phyloP scores from a whole-genome alignment of 1,140 invertebrate species.

The Sarcophaga bullata region DNA sequence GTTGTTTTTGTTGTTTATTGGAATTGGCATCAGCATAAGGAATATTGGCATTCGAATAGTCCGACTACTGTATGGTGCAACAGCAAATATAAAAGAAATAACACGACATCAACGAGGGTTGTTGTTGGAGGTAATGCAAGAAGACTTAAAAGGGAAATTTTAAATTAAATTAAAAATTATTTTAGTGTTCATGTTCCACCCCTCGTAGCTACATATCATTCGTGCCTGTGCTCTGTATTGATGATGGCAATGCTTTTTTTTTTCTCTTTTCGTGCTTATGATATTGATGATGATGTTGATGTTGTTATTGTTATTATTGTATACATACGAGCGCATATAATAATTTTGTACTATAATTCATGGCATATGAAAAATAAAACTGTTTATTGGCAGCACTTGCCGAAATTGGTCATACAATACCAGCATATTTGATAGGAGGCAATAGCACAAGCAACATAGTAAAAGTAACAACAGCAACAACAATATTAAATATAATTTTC shows the following conservation, averaged over 20 bases:
- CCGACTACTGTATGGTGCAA: neutral
- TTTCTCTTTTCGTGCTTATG: neutral
- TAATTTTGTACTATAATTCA: slow-evolving; percentile 34
- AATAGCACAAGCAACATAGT: neutral
- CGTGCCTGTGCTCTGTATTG: too few species aligned
- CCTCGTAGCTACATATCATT: too few species aligned
- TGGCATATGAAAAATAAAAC: slow-evolving; percentile 28
- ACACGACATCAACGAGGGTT: neutral
- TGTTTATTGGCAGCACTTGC: slow-evolving; percentile 42
- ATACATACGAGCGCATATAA: neutral
- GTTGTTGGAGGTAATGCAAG: neutral
- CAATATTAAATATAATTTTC: too few species aligned
- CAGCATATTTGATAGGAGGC: slow-evolving; percentile 30
- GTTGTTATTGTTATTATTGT: neutral
- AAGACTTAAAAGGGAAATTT: too few species aligned
- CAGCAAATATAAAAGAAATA: neutral
- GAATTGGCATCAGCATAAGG: neutral
- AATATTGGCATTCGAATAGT: neutral
- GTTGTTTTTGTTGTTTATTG: neutral
- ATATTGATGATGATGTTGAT: neutral
- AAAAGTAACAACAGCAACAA: slow-evolving; percentile 3
- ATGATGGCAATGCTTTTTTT: too few species aligned
- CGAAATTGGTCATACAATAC: slow-evolving; percentile 42
- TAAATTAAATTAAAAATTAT: too few species aligned
- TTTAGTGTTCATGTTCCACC: too few species aligned